Conservation (phyloP, 2,888 invertebrate genomes). For the Zele albiditarsus region DNA sequence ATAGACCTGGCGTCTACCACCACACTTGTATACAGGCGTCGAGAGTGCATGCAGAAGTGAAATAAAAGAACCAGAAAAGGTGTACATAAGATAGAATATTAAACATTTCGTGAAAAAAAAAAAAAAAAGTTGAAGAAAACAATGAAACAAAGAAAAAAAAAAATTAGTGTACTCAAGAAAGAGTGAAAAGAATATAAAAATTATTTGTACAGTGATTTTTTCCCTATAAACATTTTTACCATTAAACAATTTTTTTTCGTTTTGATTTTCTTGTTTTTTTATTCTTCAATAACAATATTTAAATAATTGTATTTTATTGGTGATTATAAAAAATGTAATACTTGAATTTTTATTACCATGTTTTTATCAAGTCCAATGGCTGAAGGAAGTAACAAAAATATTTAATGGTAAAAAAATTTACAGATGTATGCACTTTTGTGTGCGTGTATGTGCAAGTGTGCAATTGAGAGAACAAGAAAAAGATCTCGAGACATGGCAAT, state of each 20-base stretch:
- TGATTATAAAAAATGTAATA: neutral
- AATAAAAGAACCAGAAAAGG: neutral
- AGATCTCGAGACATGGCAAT: conserved; percentile 22
- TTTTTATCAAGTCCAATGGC: neutral
- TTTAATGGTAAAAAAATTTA: neutral
- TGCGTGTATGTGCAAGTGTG: conserved; percentile 2
- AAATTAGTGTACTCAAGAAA: neutral
- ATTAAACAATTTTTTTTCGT: neutral
- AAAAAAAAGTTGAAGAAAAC: neutral
- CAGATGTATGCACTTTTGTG: neutral
- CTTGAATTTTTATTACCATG: neutral
- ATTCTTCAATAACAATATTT: neutral
- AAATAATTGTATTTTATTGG: neutral
- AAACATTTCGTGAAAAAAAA: neutral
- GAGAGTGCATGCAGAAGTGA: conserved; percentile 12
- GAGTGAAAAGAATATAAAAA: neutral
- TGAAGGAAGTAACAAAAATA: neutral
- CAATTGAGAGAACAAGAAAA: neutral
- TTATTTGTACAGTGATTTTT: neutral
- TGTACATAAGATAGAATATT: neutral
- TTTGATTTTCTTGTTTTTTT: neutral
- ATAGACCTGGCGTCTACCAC: neutral
- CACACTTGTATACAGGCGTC: neutral
- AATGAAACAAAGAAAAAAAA: neutral
- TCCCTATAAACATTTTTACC: neutral